A percentile compares a stretch with the other conserved stretches of the same genome.
Evolutionary conservation across 2,797 vertebrate genomes (phyloP).

Genomic region (Euthynnus affinis): DNA sequence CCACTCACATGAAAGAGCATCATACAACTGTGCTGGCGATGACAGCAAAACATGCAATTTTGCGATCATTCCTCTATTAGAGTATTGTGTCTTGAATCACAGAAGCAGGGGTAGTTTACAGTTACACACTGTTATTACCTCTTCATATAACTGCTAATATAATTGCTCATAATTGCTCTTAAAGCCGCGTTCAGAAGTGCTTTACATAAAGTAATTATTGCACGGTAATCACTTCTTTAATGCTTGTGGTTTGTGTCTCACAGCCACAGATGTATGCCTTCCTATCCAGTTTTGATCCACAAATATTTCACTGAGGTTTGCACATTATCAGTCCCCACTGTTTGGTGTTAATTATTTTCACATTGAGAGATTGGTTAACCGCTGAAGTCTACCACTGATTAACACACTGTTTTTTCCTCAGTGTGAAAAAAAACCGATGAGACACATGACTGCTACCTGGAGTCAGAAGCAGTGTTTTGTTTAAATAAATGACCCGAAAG

Average conservation of each 20-base stretch:
- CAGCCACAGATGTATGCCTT: conserved; percentile 56
- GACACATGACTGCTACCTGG: conserved; percentile 27
- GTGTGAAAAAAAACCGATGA: conserved; percentile 55
- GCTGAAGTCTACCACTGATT: conserved; percentile 83
- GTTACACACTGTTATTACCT: conserved; percentile 86
- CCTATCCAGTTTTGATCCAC: conserved; percentile 38
- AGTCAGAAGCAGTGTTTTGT: conserved; percentile 9
- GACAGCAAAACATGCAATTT: background rate
- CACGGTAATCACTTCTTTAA: conserved; percentile 88
- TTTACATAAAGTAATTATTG: conserved; percentile 89
- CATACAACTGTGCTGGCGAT: background rate
- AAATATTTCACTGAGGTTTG: conserved; percentile 63
- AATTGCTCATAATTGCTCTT: conserved; percentile 94
- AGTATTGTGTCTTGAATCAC: conserved; percentile 29
- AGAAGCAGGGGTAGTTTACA: conserved; percentile 77
- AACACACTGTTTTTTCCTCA: conserved; percentile 74
- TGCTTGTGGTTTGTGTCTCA: conserved; percentile 88
- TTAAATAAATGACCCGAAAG: conserved; percentile 15
- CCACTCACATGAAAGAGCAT: background rate
- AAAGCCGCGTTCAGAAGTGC: conserved; percentile 88
- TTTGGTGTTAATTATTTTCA: conserved; percentile 86
- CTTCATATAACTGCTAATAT: conserved; percentile 85
- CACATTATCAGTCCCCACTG: conserved; percentile 72
- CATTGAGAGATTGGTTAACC: conserved; percentile 70
- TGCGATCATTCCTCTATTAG: background rate